Evolutionary conservation across 2,888 invertebrate genomes (phyloP), one percentile per base, ranked within the genome.

Genomic region (Metacarcinus magister): DNA sequence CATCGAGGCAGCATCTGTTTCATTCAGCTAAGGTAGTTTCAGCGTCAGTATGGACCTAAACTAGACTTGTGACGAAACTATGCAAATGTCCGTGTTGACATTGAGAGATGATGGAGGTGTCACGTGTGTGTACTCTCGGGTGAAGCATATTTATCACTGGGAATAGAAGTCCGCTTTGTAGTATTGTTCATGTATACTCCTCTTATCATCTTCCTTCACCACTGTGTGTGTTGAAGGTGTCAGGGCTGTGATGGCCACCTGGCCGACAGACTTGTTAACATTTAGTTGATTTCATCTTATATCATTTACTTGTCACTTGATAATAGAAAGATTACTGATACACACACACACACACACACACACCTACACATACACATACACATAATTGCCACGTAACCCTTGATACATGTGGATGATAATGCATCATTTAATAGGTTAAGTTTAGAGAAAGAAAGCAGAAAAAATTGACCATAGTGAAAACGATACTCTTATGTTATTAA

Each of bases 111-210:
- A 67, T n/a, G 43, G 43, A n/a, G 28, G 82, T 75, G 93, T 46
- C 93, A 93, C 93, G 44, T 93, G 93, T 93, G 44, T 93, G 93
- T 93, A 44, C 43, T 82, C 39, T 93, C n/a, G 75, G 93, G 93
- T 82, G 75, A 60, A 93, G 75, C 48, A 32, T 75, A 75, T 75
- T 44, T 93, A 75, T 48, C 75, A 93, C n/a, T 93, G 93, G 93
- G 75, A 75, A 75, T 44, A 82, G 93, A 93, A 93, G 75, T 93
- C 75, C n/a, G 82, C 75, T 82, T 44, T 93, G 82, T 75, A 93
- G 93, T 93, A 93, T 93, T 93, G 93, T 75, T 75, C 93, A 93
- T 93, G 93, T 93, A 82, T 93, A 82, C 93, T 93, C 92, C 60
- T 92, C 82, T 75, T 44, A 75, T 44, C 75, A 75, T 32, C 44